These are phyloP conservation scores for Unio pictorum DNA, from an alignment of 2,888 invertebrate genomes.

Conservation along the genomic window DNA sequence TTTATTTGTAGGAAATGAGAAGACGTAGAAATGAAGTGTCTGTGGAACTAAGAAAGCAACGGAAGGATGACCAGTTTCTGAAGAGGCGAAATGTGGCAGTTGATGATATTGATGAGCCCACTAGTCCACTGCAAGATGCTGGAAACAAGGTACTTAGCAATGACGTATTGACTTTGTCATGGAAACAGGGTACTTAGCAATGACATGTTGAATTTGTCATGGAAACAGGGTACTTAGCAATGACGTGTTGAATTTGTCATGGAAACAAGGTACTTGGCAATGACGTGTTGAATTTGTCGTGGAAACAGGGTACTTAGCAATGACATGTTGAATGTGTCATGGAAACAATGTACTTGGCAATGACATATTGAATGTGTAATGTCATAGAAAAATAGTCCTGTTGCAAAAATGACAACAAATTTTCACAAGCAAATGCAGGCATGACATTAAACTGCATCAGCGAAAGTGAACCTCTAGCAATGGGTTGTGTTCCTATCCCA, in stretches of 20 bases:
- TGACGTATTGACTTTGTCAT: not conserved
- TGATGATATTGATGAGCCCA: slow-evolving; percentile 72
- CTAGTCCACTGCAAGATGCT: slow-evolving; percentile 65
- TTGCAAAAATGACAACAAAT: too few relatives aligned
- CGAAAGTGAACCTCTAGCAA: too few relatives aligned
- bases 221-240: not conserved
- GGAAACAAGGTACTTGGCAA: not conserved
- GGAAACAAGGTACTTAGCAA: slow-evolving; percentile 53
- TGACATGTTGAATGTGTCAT: not conserved
- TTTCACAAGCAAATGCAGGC: too few relatives aligned
- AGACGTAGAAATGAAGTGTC: slow-evolving; percentile 90
- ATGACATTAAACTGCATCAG: too few relatives aligned
- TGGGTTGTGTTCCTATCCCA: too few relatives aligned
- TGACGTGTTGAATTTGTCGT: not conserved
- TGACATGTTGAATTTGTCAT: not conserved
- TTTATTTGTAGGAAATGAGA: slow-evolving; percentile 82
- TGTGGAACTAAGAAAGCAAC: slow-evolving; percentile 92
- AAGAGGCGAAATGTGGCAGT: slow-evolving; percentile 88
- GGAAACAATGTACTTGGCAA: slow-evolving; percentile 53
- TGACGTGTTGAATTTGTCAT: not conserved
- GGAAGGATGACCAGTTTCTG: slow-evolving; percentile 92
- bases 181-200: not conserved
- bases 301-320: not conserved
- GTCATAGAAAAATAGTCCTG: not conserved
- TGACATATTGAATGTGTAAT: not conserved